Evolutionary conservation across 2,888 invertebrate genomes (phyloP).

Genomic region (Eustalomyia histrio): DNA sequence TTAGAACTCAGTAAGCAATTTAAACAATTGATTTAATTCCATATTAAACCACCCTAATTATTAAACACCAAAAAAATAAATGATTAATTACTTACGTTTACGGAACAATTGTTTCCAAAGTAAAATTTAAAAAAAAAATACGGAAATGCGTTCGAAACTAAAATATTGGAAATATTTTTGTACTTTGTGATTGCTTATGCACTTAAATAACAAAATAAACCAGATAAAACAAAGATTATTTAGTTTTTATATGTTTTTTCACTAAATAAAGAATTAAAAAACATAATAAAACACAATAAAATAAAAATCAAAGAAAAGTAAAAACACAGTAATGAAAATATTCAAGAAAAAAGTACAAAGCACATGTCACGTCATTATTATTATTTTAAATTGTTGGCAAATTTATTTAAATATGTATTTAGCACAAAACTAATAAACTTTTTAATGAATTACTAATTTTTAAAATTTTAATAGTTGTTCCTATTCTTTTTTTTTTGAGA

Average conservation of each 20-base stretch:
- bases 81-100: background rate
- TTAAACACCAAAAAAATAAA: background rate
- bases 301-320: background rate
- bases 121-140: background rate
- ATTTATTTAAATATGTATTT: background rate
- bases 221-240: background rate
- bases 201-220: background rate
- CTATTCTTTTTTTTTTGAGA: background rate
- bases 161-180: background rate
- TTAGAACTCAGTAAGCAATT: too few species aligned
- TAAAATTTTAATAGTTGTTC: background rate
- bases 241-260: too few species aligned
- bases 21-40: too few species aligned
- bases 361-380: constrained; percentile 34
- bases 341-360: background rate
- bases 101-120: background rate
- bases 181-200: background rate
- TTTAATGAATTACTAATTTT: background rate
- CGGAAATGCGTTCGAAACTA: background rate
- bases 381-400: background rate
- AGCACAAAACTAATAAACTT: background rate
- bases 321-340: constrained; percentile 1
- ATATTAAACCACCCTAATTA: background rate
- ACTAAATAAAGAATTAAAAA: too few species aligned
- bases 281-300: background rate